Evolutionary conservation across 2,888 invertebrate genomes (phyloP).

Genomic region (Parelbella ahira): DNA sequence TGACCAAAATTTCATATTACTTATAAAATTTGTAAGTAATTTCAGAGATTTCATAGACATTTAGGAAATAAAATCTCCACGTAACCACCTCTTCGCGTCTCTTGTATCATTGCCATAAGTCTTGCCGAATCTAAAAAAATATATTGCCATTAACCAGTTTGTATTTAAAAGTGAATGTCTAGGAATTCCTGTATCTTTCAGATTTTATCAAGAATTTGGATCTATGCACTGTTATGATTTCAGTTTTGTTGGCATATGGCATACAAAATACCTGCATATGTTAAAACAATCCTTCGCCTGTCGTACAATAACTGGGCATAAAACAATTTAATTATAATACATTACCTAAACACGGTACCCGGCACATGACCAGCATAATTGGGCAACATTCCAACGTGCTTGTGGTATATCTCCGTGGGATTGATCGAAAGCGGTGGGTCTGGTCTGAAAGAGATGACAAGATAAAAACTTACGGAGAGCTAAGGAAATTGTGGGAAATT

Average conservation of each 20-base stretch:
- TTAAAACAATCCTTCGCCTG: no score
- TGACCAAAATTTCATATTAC: no score
- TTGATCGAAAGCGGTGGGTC: constrained; percentile 72
- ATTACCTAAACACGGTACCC: constrained; percentile 85
- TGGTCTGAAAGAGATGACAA: constrained; percentile 64
- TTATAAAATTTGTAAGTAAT: no score
- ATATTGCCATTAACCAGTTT: no score
- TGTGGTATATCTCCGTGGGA: constrained; percentile 85
- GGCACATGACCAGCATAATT: constrained; percentile 90
- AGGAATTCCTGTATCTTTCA: no score
- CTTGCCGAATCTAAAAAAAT: constrained; percentile 83
- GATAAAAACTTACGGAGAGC: no score
- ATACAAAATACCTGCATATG: no score
- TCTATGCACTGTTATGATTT: no score
- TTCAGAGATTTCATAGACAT: constrained; percentile 10
- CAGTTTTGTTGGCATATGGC: no score
- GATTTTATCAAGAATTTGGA: no score
- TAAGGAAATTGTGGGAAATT: neutral
- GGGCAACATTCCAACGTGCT: constrained; percentile 86
- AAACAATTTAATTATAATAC: neutral
- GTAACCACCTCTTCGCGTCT: constrained; percentile 87
- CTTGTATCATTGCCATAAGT: constrained; percentile 87
- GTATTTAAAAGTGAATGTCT: no score
- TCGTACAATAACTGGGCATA: no score
- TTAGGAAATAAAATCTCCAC: constrained; percentile 80